Evolutionary conservation across 2,797 vertebrate genomes (phyloP), one percentile per base, ranked within the genome.

Genomic region (Chelmon rostratus): DNA sequence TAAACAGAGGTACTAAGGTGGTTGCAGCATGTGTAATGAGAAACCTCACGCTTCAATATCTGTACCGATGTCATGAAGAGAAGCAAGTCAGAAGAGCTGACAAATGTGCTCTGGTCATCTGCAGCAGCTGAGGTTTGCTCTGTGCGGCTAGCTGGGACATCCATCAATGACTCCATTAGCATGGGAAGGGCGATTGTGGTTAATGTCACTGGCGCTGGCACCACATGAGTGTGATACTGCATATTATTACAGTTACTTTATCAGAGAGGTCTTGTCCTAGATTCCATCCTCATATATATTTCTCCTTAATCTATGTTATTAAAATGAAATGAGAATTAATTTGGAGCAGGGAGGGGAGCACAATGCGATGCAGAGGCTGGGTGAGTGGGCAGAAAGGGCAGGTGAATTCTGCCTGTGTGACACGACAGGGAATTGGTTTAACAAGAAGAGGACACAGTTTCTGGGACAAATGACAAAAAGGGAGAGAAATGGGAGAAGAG

Each of bases 251-350:
- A 23, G 37, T 76, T 63, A 76, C 64, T 76, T 82, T 40, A 81
- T 85, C 67, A 59, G 5, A 71, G 35, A 65, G 68, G 67, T 53
- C 61, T 63, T 44, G 57, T 84, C 85, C 71, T 37, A 71, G 68
- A 83, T 76, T 86, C 33, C 35, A 71, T 78, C 59, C 76, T 82
- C 71, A 76, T 79, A 59, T 84, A 80, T 80, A 85, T 85, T 83
- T 80, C 73, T 66, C 58, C 64, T 76, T 89, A 76, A 90, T 89
- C 86, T 76, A 8, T 38, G 35, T 50, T 65, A 86, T 85, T 88
- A 80, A 82, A 88, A 68, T 47, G 19, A 78, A 84, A 76, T 47
- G 50, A 68, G 58, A 70, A 81, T 85, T 77, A 77, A 86, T 86
- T 82, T 54, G 31, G 4, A 33, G 59, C 49, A 18, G 16, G 40